A percentile compares a stretch with the other conserved stretches of the same genome.
These are phyloP conservation scores for Micropterix aruncella DNA, from an alignment of 2,888 invertebrate genomes.

Conservation along the genomic window DNA sequence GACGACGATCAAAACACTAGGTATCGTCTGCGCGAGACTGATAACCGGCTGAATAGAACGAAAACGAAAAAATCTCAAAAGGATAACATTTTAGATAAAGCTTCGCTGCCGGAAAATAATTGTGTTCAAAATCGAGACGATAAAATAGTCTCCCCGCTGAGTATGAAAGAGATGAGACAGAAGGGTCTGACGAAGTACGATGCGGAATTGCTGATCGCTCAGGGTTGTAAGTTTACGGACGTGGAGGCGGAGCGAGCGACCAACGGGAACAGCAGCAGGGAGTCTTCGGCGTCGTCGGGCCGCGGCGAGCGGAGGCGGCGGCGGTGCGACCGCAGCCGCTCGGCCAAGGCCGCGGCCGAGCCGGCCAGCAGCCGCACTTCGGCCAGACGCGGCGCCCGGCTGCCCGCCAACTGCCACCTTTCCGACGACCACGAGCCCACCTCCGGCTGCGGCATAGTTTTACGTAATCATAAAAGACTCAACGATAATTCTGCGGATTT, in stretches of 20 bases:
- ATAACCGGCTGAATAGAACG: constrained; percentile 81
- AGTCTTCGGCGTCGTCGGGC: constrained; percentile 28
- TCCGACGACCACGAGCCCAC: constrained; percentile 26
- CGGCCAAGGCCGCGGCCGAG: constrained; percentile 22
- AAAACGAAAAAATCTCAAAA: constrained; percentile 53
- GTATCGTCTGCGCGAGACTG: constrained; percentile 86
- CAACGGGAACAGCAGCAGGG: constrained; percentile 28
- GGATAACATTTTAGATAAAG: constrained; percentile 18
- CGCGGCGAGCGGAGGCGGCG: constrained; percentile 26
- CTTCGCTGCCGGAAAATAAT: constrained; percentile 9
- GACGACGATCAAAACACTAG: constrained; percentile 54
- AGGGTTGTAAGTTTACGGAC: constrained; percentile 60
- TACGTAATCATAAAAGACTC: constrained; percentile 47
- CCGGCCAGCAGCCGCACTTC: constrained; percentile 21
- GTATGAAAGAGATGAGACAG: constrained; percentile 71
- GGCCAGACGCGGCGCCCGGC: constrained; percentile 20
- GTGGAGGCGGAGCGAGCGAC: constrained; percentile 31
- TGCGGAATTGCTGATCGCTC: constrained; percentile 73
- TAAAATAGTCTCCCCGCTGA: constrained; percentile 53
- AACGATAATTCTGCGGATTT: constrained; percentile 13
- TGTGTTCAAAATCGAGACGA: constrained; percentile 14
- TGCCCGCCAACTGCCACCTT: constrained; percentile 28
- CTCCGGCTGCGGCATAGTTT: constrained; percentile 36
- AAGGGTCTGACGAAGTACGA: constrained; percentile 82
- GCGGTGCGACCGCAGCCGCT: constrained; percentile 23